Conservation (phyloP, 2,797 vertebrate species). For the Glossophaga mutica region DNA sequence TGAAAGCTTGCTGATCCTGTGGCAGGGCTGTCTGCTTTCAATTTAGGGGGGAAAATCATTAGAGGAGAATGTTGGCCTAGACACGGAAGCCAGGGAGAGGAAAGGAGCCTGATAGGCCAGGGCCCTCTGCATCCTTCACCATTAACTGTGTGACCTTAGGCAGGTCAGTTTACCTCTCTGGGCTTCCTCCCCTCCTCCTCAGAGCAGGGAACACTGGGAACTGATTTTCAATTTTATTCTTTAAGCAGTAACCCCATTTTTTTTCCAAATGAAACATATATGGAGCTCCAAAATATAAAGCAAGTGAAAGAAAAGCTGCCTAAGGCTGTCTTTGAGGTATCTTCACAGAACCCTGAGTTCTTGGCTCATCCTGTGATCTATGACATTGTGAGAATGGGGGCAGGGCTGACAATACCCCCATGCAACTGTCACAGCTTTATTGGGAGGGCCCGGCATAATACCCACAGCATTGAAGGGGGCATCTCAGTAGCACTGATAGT, state of each 20-base stretch:
- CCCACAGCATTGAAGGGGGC: not conserved
- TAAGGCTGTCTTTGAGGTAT: not conserved
- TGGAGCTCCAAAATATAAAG: not conserved
- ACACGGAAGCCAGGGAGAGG: not conserved
- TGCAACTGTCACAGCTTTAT: not conserved
- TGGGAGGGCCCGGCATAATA: not conserved
- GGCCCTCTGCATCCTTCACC: not conserved
- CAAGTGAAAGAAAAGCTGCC: not conserved
- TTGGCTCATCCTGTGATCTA: not conserved
- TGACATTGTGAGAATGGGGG: not conserved
- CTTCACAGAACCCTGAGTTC: not conserved
- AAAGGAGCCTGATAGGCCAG: not conserved
- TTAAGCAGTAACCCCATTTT: not conserved
- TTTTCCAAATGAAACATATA: not conserved
- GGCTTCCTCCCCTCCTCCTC: not conserved
- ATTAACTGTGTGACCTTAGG: not conserved
- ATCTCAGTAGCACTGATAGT: not conserved
- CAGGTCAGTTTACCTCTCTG: not conserved
- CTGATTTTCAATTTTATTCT: not conserved
- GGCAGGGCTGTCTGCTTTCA: constrained; percentile 29
- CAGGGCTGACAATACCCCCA: not conserved
- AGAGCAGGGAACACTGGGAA: not conserved
- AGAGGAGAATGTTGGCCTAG: constrained; percentile 16
- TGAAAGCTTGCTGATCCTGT: not conserved
- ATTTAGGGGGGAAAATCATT: not conserved